A percentile compares a stretch with the other conserved stretches of the same genome.
These are phyloP conservation scores for Volucella bombylans DNA, from an alignment of 2,888 invertebrate genomes.

Conservation along the genomic window DNA sequence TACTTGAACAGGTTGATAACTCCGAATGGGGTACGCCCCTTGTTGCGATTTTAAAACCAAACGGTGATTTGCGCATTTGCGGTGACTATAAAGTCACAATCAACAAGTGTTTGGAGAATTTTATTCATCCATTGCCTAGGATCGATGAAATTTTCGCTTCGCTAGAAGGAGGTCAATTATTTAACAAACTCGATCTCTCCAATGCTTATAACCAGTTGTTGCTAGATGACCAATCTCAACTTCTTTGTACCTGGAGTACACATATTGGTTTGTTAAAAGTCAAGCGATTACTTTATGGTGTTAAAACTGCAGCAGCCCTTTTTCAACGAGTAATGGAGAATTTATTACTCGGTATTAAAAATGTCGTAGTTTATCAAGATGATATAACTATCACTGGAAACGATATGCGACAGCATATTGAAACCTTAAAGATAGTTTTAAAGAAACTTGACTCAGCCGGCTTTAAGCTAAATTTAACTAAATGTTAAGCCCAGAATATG, in stretches of 20 bases:
- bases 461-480: constrained; percentile 74
- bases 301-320: constrained; percentile 75
- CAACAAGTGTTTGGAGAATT: constrained; percentile 22
- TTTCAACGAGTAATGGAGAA: constrained; percentile 78
- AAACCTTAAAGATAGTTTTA: constrained; percentile 73
- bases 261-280: constrained; percentile 64
- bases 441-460: constrained; percentile 73
- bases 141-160: constrained; percentile 42
- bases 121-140: constrained; percentile 24
- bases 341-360: constrained; percentile 74
- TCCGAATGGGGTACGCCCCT: constrained; percentile 53
- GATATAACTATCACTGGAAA: constrained; percentile 75
- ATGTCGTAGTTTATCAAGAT: constrained; percentile 73
- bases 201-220: constrained; percentile 77
- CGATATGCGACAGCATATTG: constrained; percentile 71
- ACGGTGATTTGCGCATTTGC: constrained; percentile 27
- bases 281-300: constrained; percentile 76
- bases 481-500: constrained; percentile 59
- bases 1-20: constrained; percentile 47
- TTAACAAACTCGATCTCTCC: constrained; percentile 75
- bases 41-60: constrained; percentile 20
- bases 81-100: constrained; percentile 41
- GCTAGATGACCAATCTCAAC: constrained; percentile 75
- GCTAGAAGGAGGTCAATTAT: constrained; percentile 52
- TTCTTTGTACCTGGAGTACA: constrained; percentile 76